Conservation (phyloP, 2,113 vertebrate genomes). For the Epinephelus lanceolatus region DNA sequence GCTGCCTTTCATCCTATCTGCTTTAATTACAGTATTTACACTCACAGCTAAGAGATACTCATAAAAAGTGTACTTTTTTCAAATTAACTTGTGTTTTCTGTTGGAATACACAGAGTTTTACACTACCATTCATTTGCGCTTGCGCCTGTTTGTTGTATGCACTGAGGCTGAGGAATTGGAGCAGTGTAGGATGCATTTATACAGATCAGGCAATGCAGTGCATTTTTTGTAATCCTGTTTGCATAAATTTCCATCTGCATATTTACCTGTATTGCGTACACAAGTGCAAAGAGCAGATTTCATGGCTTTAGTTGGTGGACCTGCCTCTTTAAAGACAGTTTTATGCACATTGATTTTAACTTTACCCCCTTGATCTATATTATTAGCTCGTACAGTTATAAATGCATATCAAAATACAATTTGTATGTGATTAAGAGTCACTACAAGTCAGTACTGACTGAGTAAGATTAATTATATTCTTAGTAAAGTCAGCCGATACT, state of each 20-base stretch:
- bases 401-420: not conserved
- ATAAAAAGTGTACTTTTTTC: not conserved
- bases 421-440: not conserved
- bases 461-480: constrained; percentile 10
- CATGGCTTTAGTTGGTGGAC: not conserved
- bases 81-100: not conserved
- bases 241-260: not conserved
- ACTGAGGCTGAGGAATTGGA: not conserved
- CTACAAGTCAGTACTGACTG: not conserved
- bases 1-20: not conserved
- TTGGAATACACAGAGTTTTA: not conserved
- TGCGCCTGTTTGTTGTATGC: not conserved
- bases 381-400: not conserved
- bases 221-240: not conserved
- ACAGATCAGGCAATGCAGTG: not conserved
- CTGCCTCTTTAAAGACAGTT: not conserved
- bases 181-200: not conserved
- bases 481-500: not conserved
- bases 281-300: not conserved
- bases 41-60: not conserved
- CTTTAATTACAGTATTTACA: not conserved
- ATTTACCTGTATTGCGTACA: not conserved
- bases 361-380: not conserved
- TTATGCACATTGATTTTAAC: not conserved
- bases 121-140: not conserved